Evolutionary conservation across 2,113 vertebrate genomes (phyloP), one percentile per base, ranked within the genome.

Genomic region (Pica pica): DNA sequence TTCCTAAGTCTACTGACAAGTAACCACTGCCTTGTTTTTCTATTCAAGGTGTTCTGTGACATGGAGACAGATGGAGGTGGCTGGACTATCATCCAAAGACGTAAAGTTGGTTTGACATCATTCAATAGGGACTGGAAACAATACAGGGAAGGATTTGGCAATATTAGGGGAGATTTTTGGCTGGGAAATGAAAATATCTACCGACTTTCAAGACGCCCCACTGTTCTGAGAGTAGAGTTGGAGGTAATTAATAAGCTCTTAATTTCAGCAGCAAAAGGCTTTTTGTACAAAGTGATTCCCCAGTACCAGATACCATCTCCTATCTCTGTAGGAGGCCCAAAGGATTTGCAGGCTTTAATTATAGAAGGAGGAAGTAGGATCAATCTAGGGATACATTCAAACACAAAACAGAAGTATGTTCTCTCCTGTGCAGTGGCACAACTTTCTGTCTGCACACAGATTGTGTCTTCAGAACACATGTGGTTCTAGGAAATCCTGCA

Each of bases 31-130:
- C 11, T 55, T 60, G 83, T 77, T 70, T 33, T 63, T 77, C 57
- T 63, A 0, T 47, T 74, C 18, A 77, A 99, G 99, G 98, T 99
- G 28, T 99, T 97, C 95, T 99, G 99, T 61, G 99, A 99, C 94
- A 99, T 99, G 99, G 98, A 99, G 68, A 99, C 98, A 26, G 97
- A 98, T 4, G 99, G 99, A 2, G 99, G 99, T 0, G 99, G 99
- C 47, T 99, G 99, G 99, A 99, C 99, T 5, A 39, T 99, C 87
- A 99, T 99, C 93, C 99, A 99, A 95, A 99, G 99, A 70, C 98
- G 99, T 5, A 99, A 99, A 96, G 97, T 99, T 16, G 99, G 99
- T 89, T 95, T 99, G 53, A 98, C 97, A 27, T 99, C 99, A 17
- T 99, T 99, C 96, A 98, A 98, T 60, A 98, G 98, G 23, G 98